Percentiles rank a stretch among this genome's conserved stretches.
These are phyloP conservation scores for Oostethus manadensis DNA, from an alignment of 2,113 vertebrate species.

Conservation along the genomic window DNA sequence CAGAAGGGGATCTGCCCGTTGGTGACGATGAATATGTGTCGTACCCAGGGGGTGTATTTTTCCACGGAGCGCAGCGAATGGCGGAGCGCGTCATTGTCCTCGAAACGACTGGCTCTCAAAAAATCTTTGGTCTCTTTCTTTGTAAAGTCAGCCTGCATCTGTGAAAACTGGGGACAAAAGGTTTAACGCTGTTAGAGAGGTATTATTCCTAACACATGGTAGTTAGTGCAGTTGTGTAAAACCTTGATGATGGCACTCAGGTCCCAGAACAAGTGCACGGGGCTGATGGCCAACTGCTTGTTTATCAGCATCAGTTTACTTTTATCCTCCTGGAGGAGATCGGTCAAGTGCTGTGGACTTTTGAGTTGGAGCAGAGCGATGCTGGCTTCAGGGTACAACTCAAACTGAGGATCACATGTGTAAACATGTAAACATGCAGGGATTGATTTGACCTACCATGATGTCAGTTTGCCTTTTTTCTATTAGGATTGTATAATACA, in stretches of 20 bases:
- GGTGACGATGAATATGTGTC: slow-evolving; percentile 92
- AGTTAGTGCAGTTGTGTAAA: not conserved
- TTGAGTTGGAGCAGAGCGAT: slow-evolving; percentile 88
- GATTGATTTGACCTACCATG: too few species aligned
- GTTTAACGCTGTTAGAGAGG: not conserved
- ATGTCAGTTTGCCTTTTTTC: too few species aligned
- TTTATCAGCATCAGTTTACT: slow-evolving; percentile 94
- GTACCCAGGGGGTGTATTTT: slow-evolving; percentile 90
- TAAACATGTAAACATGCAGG: too few species aligned
- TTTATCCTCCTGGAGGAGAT: slow-evolving; percentile 87
- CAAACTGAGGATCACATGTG: slow-evolving; percentile 73
- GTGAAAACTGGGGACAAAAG: not conserved
- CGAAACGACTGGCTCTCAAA: slow-evolving; percentile 84
- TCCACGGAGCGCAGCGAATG: slow-evolving; percentile 92
- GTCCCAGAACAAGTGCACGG: slow-evolving; percentile 90
- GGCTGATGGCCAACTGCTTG: slow-evolving; percentile 83
- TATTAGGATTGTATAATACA: too few species aligned
- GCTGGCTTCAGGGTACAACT: slow-evolving; percentile 91
- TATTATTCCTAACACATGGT: slow-evolving; percentile 34
- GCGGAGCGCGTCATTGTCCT: slow-evolving; percentile 94
- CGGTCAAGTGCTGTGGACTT: slow-evolving; percentile 81
- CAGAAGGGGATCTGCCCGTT: slow-evolving; percentile 98
- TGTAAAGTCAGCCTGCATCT: not conserved
- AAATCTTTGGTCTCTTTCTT: not conserved
- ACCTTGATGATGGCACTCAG: slow-evolving; percentile 88